Evolutionary conservation across 2,888 invertebrate genomes (phyloP).

Genomic region (Drosophila testacea): DNA sequence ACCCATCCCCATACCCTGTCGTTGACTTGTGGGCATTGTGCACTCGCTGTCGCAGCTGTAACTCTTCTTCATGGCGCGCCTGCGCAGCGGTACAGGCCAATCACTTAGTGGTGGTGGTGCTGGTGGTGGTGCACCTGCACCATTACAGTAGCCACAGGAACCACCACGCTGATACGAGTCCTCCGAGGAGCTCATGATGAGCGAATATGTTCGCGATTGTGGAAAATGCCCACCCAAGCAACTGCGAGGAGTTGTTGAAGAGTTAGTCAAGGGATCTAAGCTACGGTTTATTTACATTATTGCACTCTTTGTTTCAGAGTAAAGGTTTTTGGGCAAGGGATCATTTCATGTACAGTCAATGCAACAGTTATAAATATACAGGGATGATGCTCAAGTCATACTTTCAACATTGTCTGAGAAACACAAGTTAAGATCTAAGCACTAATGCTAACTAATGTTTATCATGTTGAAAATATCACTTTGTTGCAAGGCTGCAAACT

Average conservation of each 20-base stretch:
- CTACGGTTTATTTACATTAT: neutral
- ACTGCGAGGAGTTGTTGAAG: conserved; percentile 68
- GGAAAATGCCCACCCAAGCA: conserved; percentile 85
- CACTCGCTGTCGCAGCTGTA: conserved; percentile 84
- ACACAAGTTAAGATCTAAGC: neutral
- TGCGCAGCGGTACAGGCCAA: conserved; percentile 39
- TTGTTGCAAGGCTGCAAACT: conserved; percentile 1
- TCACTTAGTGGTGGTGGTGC: conserved; percentile 25
- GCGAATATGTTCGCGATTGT: conserved; percentile 85
- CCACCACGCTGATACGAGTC: conserved; percentile 83
- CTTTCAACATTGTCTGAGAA: conserved; percentile 23
- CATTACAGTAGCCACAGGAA: conserved; percentile 64
- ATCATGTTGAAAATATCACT: conserved; percentile 10
- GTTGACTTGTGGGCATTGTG: conserved; percentile 36
- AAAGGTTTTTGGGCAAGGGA: neutral
- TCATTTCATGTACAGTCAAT: conserved; percentile 20
- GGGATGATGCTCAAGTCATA: conserved; percentile 10
- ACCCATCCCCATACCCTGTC: conserved; percentile 11
- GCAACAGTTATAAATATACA: conserved; percentile 29
- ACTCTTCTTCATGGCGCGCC: conserved; percentile 82
- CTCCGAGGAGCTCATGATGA: conserved; percentile 85
- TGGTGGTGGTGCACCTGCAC: conserved; percentile 5
- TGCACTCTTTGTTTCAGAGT: neutral
- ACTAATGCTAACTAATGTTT: neutral
- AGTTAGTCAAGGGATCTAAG: conserved; percentile 13